phyloP scores from a whole-genome alignment of 2,113 vertebrate genomes.

The Agapornis roseicollis region DNA sequence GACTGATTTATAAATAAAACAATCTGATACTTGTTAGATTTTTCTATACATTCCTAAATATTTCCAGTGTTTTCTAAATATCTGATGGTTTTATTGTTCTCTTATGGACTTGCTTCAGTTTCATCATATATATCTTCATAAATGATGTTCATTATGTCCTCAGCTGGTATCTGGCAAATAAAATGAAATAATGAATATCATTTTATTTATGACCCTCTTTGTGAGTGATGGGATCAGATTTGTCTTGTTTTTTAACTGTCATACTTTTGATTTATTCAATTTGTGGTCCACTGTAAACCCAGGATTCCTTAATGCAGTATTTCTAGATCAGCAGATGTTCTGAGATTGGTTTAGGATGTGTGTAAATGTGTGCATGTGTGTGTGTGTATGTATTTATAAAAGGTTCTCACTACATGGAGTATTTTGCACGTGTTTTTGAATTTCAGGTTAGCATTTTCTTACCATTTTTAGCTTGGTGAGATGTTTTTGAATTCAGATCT shows the following conservation, averaged over 20 bases:
- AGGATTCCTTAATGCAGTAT: not conserved
- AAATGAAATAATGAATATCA: not conserved
- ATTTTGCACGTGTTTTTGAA: not conserved
- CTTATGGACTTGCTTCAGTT: not conserved
- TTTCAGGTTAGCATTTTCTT: not conserved
- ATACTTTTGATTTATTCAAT: not conserved
- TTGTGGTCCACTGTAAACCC: not conserved
- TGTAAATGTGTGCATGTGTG: rapidly evolving
- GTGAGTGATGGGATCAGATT: not conserved
- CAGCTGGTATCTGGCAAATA: not conserved
- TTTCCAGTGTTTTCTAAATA: not conserved
- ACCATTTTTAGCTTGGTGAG: not conserved
- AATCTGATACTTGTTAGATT: not conserved
- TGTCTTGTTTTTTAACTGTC: not conserved
- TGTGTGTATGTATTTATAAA: not conserved
- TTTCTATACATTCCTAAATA: not conserved
- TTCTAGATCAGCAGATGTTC: not conserved
- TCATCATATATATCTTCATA: not conserved
- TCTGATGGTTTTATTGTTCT: not conserved
- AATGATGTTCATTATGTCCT: not conserved
- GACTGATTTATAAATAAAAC: not conserved
- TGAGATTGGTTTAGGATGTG: not conserved
- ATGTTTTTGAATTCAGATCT: not conserved
- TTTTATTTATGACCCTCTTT: not conserved
- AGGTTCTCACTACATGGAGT: not conserved